These are phyloP conservation scores for Ibidorhyncha struthersii DNA, from an alignment of 2,113 vertebrate genomes.

Conservation along the genomic window DNA sequence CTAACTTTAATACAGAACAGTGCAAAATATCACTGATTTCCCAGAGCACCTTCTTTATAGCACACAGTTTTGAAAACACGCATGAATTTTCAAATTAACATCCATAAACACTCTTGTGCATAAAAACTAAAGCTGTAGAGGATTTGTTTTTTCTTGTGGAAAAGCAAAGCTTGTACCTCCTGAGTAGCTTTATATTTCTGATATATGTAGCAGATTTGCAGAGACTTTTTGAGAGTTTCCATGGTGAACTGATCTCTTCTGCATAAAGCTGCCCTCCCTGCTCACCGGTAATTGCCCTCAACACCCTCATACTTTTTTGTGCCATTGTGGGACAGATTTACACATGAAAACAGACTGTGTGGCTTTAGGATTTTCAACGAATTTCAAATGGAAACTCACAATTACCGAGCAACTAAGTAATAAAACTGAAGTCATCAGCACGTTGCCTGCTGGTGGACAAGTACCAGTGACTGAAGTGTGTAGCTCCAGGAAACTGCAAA, in stretches of 20 bases:
- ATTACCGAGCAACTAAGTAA: background rate
- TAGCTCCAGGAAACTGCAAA: background rate
- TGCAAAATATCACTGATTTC: background rate
- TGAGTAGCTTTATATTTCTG: background rate
- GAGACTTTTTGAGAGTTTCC: background rate
- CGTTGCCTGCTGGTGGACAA: background rate
- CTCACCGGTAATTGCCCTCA: background rate
- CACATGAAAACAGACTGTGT: background rate
- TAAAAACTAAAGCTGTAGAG: background rate
- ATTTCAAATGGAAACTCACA: background rate
- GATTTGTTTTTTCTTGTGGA: background rate
- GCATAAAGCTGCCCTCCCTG: background rate
- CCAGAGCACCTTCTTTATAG: background rate
- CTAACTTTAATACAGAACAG: background rate
- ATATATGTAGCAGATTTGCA: background rate
- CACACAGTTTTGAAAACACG: background rate
- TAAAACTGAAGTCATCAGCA: background rate
- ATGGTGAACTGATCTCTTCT: background rate
- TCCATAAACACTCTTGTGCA: background rate
- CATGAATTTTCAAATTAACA: background rate
- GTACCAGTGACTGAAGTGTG: rapidly evolving
- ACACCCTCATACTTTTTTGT: background rate
- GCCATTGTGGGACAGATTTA: background rate
- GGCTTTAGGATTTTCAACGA: background rate
- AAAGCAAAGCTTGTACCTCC: background rate